These are phyloP conservation scores for Coptodon rendalli DNA, from an alignment of 2,113 vertebrate genomes.

Conservation along the genomic window DNA sequence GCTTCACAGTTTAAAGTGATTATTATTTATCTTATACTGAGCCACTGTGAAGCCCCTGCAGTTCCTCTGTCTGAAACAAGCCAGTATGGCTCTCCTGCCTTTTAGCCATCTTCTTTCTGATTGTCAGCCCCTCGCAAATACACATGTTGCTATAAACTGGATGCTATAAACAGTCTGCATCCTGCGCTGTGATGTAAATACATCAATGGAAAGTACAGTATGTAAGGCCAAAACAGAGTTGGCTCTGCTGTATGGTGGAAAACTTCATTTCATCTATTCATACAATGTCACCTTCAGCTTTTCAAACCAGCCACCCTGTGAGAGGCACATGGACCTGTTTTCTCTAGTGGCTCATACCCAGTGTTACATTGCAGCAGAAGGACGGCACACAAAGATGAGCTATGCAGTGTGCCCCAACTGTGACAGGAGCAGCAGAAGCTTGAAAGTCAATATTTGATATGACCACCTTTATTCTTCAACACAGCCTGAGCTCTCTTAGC, in stretches of 20 bases:
- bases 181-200: background rate
- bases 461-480: background rate
- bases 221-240: background rate
- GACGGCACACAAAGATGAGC: conserved; percentile 16
- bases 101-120: background rate
- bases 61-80: background rate
- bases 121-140: background rate
- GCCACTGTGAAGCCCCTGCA: background rate
- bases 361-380: conserved; percentile 24
- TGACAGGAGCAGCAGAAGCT: conserved; percentile 5
- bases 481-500: background rate
- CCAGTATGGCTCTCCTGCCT: background rate
- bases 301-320: background rate
- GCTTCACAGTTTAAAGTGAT: background rate
- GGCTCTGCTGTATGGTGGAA: background rate
- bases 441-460: background rate
- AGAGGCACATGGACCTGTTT: conserved; percentile 3
- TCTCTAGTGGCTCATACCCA: background rate
- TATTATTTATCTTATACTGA: background rate
- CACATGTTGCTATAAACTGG: background rate
- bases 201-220: background rate
- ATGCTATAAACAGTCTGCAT: background rate
- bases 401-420: background rate
- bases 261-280: background rate
- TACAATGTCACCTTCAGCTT: background rate